Percentiles rank a stretch among this genome's conserved stretches.
phyloP scores from a whole-genome alignment of 2,113 vertebrate species.

The Neoarius graeffei region DNA sequence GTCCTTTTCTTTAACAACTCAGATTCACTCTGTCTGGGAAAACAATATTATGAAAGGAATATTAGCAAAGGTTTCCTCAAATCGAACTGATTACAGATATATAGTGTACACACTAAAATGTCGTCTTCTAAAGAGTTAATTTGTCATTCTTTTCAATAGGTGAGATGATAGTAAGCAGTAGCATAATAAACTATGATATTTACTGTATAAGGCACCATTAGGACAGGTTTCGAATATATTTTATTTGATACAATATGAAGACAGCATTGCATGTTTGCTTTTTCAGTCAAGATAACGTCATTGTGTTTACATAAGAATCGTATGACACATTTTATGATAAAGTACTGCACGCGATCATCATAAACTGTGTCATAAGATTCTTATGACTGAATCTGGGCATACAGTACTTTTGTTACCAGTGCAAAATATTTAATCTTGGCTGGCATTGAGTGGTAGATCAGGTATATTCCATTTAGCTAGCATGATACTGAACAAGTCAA shows the following conservation, averaged over 20 bases:
- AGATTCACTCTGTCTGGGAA: slow-evolving; percentile 51
- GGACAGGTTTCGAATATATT: neutral
- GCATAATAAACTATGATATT: neutral
- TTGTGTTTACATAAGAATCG: neutral
- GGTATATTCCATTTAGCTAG: too few species aligned
- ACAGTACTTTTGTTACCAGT: too few species aligned
- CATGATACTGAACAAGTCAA: too few species aligned
- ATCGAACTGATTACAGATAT: neutral
- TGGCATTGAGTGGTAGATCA: too few species aligned
- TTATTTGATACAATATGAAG: neutral
- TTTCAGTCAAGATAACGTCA: neutral
- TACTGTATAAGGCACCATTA: neutral
- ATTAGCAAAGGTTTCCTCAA: neutral
- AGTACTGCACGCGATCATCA: too few species aligned
- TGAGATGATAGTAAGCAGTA: neutral
- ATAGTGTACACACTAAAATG: too few species aligned
- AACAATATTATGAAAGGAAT: slow-evolving; percentile 30
- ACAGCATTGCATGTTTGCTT: neutral
- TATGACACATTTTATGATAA: too few species aligned
- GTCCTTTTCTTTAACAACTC: slow-evolving; percentile 46
- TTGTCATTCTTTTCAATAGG: neutral
- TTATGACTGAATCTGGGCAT: too few species aligned
- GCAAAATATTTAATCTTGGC: too few species aligned
- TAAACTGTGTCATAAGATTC: too few species aligned
- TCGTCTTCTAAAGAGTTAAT: neutral